A percentile compares a stretch with the other conserved stretches of the same genome.
Conservation (phyloP, 2,888 invertebrate species). For the Macaria liturata region DNA sequence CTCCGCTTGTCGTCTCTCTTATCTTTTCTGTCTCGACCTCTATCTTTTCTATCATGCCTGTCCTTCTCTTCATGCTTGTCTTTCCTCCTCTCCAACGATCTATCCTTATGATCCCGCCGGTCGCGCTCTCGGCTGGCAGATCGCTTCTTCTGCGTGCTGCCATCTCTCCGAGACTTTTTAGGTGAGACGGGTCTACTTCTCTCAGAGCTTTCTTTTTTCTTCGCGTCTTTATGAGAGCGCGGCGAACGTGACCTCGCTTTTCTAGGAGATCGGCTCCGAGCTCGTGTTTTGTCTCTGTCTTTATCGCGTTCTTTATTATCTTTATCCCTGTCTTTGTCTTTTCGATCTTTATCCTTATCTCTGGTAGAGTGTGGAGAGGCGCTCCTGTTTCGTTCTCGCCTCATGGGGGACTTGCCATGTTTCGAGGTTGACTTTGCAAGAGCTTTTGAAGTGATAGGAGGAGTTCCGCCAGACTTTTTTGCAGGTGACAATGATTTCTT, state of each 20-base stretch:
- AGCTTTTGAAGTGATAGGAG: constrained; percentile 74
- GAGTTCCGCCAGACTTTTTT: constrained; percentile 79
- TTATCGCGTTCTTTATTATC: constrained; percentile 76
- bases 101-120: constrained; percentile 76
- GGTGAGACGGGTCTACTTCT: constrained; percentile 78
- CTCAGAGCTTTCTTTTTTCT: constrained; percentile 76
- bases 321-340: constrained; percentile 71
- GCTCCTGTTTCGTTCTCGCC: constrained; percentile 72
- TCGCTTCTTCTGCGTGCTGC: constrained; percentile 70
- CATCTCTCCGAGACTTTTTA: constrained; percentile 70
- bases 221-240: constrained; percentile 69
- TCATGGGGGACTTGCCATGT: constrained; percentile 74
- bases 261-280: constrained; percentile 74
- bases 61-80: constrained; percentile 83
- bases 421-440: constrained; percentile 63
- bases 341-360: constrained; percentile 75
- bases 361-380: constrained; percentile 68
- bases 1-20: constrained; percentile 80
- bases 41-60: constrained; percentile 86
- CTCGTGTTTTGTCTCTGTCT: constrained; percentile 79
- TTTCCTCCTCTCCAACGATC: constrained; percentile 75
- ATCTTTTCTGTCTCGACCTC: constrained; percentile 86
- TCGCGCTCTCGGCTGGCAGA: constrained; percentile 78
- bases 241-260: constrained; percentile 76
- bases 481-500: constrained; percentile 79